Base-by-base conservation (phyloP, 2,113 vertebrate species). In the Sclerurus mexicanus region DNA sequence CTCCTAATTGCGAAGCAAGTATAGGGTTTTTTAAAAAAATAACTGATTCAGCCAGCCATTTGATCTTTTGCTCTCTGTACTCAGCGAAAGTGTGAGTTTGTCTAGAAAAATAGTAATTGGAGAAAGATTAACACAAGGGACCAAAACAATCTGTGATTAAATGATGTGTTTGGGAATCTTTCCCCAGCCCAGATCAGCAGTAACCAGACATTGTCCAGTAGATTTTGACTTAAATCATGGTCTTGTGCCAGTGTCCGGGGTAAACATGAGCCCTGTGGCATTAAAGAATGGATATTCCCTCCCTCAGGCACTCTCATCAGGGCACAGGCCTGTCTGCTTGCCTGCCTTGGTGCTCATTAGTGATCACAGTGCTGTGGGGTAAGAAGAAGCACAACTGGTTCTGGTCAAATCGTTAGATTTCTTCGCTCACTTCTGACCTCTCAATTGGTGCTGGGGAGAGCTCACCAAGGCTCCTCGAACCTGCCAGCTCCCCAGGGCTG, bases 81-180 rank as follows among this genome's bases (percentile, higher is more conserved):
- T 67, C 78, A 87, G 71, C 44, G 91, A 91, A 83, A 58, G 15
- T 37, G 8, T 66, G 49, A 53, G 20, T 76, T 86, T 93, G n/a
- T 89, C 46, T 91, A 33, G 23, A 66, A 87, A 76, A 91, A 85
- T 71, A 88, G 58, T 73, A 95, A 82, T n/a, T 85, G 59, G 67
- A 71, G 67, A 82, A 91, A 87, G 39, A 83, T 66, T 69, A 91
- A 72, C 40, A 33, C 22, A 44, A 76, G 77, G 68, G n/a, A 60
- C n/a, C 28, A 39, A 59, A 87, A 15, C n/a, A 11, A 67, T 63
- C 79, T n/a, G 30, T 7, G 8, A 23, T 62, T 69, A 62, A 88
- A 56, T 0, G 5, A 22, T 72, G n/a, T 31, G 49, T 52, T 62
- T 49, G 44, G 58, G 47, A 90, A 63, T 40, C 23, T 50, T 77